Evolutionary conservation across 2,797 vertebrate genomes (phyloP), one percentile per base, ranked within the genome.

Genomic region (Pteropus rufus): DNA sequence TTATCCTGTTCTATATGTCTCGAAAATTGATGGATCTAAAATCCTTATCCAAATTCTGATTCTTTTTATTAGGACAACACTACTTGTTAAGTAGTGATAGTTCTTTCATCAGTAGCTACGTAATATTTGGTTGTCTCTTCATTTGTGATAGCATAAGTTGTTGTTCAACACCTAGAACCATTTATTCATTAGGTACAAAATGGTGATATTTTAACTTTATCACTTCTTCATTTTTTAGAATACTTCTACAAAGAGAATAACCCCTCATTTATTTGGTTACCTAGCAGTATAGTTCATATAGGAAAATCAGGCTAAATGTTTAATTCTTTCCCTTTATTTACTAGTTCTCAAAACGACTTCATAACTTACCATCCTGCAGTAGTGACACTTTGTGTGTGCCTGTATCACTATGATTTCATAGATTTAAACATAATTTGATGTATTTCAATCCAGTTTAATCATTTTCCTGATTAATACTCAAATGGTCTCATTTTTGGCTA

Each of bases 391-490:
- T 96, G 15, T 39, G 6, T 65, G 4, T 44, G 16, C 39, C 49
- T 75, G 29, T 24, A 64, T 19, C 60, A 65, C 36, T 36, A 41
- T 36, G 75, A 92, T 82, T 89, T 81, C 64, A 92, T 7, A 91
- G 39, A 95, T 72, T 82, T 75, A 82, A 93, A 49, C 5, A 58
- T 29, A 39, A 92, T 52, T 92, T 80, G 16, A 41, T 29, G 52
- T 69, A 82, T 77, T 93, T 92, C 19, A 69, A 87, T 62, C 29
- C 58, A 96, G 41, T 90, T 89, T 34, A 88, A 36, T 95, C 46
- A 76, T n/a, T 76, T 69, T 15, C 46, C 9, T 56, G 29, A 88
- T 64, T 65, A 67, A 81, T 73, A 7, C 10, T 90, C 24, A 81
- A 73, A 67, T 1, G 34, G 21, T 62, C 19, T 65, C 31, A 88